These are phyloP conservation scores for Mantis religiosa DNA, from an alignment of 2,888 invertebrate species.

Conservation along the genomic window DNA sequence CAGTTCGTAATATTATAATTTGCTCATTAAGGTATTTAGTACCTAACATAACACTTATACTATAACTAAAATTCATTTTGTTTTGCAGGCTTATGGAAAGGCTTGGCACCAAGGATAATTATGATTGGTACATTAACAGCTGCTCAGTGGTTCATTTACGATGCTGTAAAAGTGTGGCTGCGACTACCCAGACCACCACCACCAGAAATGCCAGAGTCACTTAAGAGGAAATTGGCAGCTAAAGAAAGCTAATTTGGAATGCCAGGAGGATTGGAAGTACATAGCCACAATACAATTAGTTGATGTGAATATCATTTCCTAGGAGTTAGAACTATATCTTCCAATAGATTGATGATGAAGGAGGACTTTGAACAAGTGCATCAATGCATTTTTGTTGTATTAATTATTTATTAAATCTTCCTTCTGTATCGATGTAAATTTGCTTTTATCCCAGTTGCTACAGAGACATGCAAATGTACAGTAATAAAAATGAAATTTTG, in stretches of 20 bases:
- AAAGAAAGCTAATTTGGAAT: slow-evolving; percentile 21
- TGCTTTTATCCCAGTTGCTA: background rate
- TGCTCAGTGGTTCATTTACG: slow-evolving; percentile 95
- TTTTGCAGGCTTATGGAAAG: slow-evolving; percentile 73
- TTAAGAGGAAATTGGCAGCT: slow-evolving; percentile 63
- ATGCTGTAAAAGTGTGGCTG: slow-evolving; percentile 83
- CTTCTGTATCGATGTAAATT: background rate
- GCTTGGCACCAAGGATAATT: slow-evolving; percentile 84
- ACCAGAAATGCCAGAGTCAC: slow-evolving; percentile 90
- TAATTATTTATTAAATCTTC: background rate
- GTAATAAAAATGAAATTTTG: background rate
- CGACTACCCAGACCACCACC: slow-evolving; percentile 93
- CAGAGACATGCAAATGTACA: background rate
- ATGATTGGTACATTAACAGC: slow-evolving; percentile 97
- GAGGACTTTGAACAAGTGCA: background rate
- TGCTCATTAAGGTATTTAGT: too few species aligned
- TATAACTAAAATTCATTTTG: background rate
- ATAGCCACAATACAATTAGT: background rate
- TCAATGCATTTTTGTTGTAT: background rate
- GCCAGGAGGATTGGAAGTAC: background rate
- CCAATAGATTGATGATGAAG: background rate
- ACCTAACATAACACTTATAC: background rate
- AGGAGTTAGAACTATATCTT: background rate
- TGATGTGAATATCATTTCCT: background rate
- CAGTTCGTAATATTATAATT: too few species aligned